Conservation (phyloP, 2,888 invertebrate genomes). For the Amblyteles armatorius region DNA sequence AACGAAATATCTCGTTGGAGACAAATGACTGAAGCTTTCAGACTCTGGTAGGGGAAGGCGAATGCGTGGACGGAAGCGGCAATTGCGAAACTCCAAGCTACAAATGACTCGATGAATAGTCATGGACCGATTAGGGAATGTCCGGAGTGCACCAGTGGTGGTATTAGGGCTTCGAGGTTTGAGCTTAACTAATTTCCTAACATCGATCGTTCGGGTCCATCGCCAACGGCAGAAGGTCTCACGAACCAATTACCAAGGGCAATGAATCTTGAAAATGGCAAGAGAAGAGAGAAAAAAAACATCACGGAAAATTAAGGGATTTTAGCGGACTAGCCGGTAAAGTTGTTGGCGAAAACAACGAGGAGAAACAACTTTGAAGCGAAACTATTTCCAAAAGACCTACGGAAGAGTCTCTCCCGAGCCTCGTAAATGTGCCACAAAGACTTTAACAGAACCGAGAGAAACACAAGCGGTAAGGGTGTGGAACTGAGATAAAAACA, state of each 20-base stretch:
- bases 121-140: constrained; percentile 76
- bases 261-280: neutral
- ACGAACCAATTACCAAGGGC: constrained; percentile 39
- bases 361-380: constrained; percentile 4
- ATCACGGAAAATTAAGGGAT: constrained; percentile 76
- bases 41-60: constrained; percentile 54
- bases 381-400: constrained; percentile 78
- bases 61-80: constrained; percentile 75
- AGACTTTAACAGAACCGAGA: constrained; percentile 52
- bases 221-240: constrained; percentile 42
- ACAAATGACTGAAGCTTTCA: constrained; percentile 67
- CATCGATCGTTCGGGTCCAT: constrained; percentile 65
- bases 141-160: constrained; percentile 36
- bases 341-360: neutral
- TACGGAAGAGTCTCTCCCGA: constrained; percentile 64
- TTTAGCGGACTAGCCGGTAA: neutral
- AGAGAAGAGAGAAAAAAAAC: neutral
- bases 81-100: constrained; percentile 73
- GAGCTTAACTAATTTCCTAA: constrained; percentile 70
- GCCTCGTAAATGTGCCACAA: constrained; percentile 74
- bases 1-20: constrained; percentile 60
- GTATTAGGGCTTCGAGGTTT: constrained; percentile 50
- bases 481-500: constrained; percentile 13
- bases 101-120: constrained; percentile 80
- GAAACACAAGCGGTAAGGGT: constrained; percentile 10